Conservation (phyloP, 2,888 invertebrate species). For the Heliothis peltigera region DNA sequence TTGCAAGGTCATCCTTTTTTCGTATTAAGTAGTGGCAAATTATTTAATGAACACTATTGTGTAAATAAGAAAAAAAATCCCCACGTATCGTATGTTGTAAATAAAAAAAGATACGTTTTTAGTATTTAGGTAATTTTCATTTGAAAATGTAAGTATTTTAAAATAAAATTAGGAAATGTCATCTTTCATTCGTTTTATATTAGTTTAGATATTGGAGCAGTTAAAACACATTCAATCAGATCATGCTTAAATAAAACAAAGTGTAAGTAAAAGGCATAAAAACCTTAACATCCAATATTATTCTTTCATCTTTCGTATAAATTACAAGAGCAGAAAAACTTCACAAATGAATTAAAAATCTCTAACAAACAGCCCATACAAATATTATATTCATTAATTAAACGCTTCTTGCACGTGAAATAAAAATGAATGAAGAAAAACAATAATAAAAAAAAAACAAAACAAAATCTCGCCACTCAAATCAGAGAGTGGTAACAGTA, state of each 20-base stretch:
- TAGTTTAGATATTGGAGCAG: no score
- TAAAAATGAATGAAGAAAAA: conserved; percentile 14
- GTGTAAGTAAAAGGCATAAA: background rate
- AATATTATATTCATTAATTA: conserved; percentile 1
- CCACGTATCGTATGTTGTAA: no score
- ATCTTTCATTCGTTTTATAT: no score
- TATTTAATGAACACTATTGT: no score
- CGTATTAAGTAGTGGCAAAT: no score
- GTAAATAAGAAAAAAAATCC: no score
- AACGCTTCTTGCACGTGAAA: background rate
- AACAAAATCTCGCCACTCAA: conserved; percentile 52
- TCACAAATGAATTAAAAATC: background rate
- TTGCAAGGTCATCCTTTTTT: no score
- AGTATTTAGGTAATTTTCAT: no score
- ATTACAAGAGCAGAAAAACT: background rate
- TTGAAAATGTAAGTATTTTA: no score
- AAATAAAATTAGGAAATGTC: no score
- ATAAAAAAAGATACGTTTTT: no score
- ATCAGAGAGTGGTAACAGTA: conserved; percentile 49
- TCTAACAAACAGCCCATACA: background rate
- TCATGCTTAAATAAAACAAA: background rate
- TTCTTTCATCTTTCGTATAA: background rate
- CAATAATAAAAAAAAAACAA: conserved; percentile 29
- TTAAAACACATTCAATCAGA: no score
- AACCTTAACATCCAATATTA: background rate